phyloP scores from a whole-genome alignment of 1,140 invertebrate species.

The Drosophila kikkawai region DNA sequence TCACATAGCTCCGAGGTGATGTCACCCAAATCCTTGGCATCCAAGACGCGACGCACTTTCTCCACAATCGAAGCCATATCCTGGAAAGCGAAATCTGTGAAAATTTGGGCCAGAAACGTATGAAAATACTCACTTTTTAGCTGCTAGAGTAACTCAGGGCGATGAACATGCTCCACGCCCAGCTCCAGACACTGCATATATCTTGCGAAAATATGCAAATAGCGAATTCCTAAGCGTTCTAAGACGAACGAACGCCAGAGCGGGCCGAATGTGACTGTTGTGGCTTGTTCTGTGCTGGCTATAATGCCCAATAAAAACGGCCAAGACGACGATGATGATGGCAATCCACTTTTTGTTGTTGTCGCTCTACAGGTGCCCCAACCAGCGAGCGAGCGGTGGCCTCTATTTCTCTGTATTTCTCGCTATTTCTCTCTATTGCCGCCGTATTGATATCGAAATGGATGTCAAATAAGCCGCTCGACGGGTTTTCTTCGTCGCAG shows the following conservation, averaged over 20 bases:
- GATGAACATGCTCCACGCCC: conserved; percentile 65
- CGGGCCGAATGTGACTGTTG: conserved; percentile 71
- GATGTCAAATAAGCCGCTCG: conserved; percentile 78
- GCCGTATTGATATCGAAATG: conserved; percentile 78
- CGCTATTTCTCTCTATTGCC: conserved; percentile 54
- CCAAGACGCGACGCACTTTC: conserved; percentile 74
- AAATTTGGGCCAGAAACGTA: conserved; percentile 28
- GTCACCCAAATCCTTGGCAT: conserved; percentile 80
- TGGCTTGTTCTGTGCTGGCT: conserved; percentile 17
- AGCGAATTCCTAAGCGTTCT: conserved; percentile 47
- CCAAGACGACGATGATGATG: conserved; percentile 43
- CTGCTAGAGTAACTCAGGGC: conserved; percentile 56
- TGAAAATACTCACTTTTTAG: conserved; percentile 44
- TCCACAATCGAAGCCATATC: conserved; percentile 70
- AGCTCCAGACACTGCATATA: conserved; percentile 57
- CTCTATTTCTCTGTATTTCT: conserved; percentile 67
- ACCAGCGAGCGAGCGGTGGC: conserved; percentile 41
- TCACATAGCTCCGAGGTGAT: conserved; percentile 89
- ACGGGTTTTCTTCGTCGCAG: conserved; percentile 66
- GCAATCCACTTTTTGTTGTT: conserved; percentile 51
- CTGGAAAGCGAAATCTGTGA: conserved; percentile 38
- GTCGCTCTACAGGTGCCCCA: conserved; percentile 33
- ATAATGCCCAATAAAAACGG: conserved; percentile 68
- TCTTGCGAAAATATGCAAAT: conserved; percentile 65
- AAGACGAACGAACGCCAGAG: conserved; percentile 50